Percentiles rank a stretch among this genome's conserved stretches.
These are phyloP conservation scores for Sebastes kiyomatsui DNA, from an alignment of 2,797 vertebrate genomes.

Conservation along the genomic window DNA sequence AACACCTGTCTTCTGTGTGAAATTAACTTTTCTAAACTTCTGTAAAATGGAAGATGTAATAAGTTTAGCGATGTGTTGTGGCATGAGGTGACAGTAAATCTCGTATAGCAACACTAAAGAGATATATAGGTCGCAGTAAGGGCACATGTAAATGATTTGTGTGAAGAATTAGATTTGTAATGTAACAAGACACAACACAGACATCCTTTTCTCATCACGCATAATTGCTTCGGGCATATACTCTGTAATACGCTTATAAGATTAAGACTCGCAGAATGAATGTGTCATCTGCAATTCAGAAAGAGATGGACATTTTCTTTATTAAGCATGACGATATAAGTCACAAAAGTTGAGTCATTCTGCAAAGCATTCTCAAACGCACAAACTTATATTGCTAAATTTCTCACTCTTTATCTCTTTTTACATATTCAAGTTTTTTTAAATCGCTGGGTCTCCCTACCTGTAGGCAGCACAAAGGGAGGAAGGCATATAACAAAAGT, in stretches of 20 bases:
- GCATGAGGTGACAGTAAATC: conserved; percentile 53
- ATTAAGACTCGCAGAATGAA: conserved; percentile 75
- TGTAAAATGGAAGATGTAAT: conserved; percentile 28
- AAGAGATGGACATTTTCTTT: conserved; percentile 60
- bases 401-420: background rate
- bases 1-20: conserved; percentile 50
- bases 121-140: conserved; percentile 51
- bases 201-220: conserved; percentile 72
- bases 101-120: conserved; percentile 50
- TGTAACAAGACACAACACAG: conserved; percentile 74
- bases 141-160: conserved; percentile 74
- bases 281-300: conserved; percentile 73
- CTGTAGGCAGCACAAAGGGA: background rate
- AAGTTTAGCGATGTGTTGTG: conserved; percentile 32
- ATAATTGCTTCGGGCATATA: conserved; percentile 76
- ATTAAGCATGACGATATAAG: conserved; percentile 60
- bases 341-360: conserved; percentile 43
- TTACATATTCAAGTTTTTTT: conserved; percentile 3
- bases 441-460: background rate
- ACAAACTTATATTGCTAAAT: conserved; percentile 3
- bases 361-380: conserved; percentile 18
- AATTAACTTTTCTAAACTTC: conserved; percentile 64
- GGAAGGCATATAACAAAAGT: conserved; percentile 30
- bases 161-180: conserved; percentile 78
- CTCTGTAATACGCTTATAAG: conserved; percentile 74